Conservation (phyloP, 1,140 invertebrate species). For the Drosophila serrata region DNA sequence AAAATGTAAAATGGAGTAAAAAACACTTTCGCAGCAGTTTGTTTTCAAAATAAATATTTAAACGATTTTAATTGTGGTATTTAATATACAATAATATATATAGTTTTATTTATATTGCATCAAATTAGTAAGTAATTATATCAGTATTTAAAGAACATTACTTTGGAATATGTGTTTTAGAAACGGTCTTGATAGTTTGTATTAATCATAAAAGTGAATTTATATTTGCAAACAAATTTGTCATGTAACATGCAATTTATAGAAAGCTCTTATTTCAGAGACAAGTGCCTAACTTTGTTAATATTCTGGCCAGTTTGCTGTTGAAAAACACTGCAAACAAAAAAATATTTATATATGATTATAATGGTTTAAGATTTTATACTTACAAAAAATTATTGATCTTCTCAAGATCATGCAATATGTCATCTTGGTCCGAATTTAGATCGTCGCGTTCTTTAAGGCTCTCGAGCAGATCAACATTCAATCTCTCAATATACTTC, state of each 20-base stretch:
- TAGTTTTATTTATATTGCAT: conserved; percentile 33
- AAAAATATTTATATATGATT: neutral
- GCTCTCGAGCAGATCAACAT: conserved; percentile 35
- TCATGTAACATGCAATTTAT: conserved; percentile 8
- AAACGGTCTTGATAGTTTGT: conserved; percentile 38
- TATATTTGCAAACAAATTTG: conserved; percentile 22
- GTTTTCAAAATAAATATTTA: neutral
- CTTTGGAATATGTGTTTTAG: conserved; percentile 45
- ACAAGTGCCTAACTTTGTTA: conserved; percentile 18
- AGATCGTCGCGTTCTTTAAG: conserved; percentile 51
- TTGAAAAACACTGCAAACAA: conserved; percentile 36
- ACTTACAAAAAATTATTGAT: conserved; percentile 45
- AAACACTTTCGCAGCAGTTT: neutral
- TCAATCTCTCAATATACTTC: conserved; percentile 26
- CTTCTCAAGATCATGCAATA: conserved; percentile 40
- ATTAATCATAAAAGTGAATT: conserved; percentile 37
- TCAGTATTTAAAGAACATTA: conserved; percentile 44
- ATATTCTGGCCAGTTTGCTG: conserved; percentile 33
- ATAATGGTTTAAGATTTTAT: neutral
- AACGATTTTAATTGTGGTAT: neutral
- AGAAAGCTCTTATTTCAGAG: conserved; percentile 21
- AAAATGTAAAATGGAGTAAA: no score
- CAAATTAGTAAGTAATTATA: conserved; percentile 40
- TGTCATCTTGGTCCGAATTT: conserved; percentile 40
- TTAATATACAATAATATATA: conserved; percentile 15